Evolutionary conservation across 2,797 vertebrate species (phyloP).

Genomic region (Spinus pinus): DNA sequence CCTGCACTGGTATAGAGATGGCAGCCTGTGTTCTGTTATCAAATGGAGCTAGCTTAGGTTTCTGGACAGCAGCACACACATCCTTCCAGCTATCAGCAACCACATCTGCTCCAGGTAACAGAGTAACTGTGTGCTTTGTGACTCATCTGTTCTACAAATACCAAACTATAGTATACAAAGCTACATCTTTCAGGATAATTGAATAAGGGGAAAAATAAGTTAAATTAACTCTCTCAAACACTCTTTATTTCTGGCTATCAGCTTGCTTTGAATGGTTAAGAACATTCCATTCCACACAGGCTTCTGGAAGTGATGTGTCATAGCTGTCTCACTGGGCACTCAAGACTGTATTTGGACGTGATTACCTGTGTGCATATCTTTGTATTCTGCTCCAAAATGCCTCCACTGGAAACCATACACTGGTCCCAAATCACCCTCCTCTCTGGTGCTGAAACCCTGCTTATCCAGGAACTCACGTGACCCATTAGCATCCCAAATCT

Average conservation of each 20-base stretch:
- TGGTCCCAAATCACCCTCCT: constrained; percentile 94
- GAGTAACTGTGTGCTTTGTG: neutral
- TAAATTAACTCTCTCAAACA: neutral
- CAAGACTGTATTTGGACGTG: neutral
- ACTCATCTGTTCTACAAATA: neutral
- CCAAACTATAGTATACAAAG: neutral
- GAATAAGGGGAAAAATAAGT: neutral
- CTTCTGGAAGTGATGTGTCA: neutral
- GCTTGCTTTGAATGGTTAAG: neutral
- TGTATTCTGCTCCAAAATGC: constrained; percentile 96
- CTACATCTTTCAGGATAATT: neutral
- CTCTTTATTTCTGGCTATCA: neutral
- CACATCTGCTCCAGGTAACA: neutral
- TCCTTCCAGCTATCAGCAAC: neutral
- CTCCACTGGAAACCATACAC: constrained; percentile 99
- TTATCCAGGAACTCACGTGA: constrained; percentile 91
- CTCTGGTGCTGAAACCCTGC: constrained; percentile 85
- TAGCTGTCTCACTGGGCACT: neutral
- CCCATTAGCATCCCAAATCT: constrained; percentile 97
- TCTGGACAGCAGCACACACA: neutral
- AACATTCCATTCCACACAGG: neutral
- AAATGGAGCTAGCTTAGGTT: neutral
- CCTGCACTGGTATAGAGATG: neutral
- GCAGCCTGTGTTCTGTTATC: neutral
- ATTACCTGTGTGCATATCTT: constrained; percentile 89